Percentiles rank a stretch among this genome's conserved stretches.
Evolutionary conservation across 2,113 vertebrate species (phyloP).

Genomic region (Dinomys branickii): DNA sequence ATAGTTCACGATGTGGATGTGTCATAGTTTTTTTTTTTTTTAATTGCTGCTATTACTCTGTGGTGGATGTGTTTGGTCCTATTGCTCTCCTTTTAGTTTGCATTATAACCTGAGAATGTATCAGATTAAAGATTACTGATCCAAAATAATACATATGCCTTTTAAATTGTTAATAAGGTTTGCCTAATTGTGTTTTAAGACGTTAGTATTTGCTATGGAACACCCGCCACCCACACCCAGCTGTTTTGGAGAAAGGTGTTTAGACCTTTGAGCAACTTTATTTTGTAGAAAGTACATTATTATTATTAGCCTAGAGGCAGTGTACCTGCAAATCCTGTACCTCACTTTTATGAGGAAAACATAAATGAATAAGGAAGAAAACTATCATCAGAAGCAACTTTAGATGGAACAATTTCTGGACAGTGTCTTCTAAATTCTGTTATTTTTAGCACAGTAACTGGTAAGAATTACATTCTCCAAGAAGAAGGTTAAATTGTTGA

Average conservation of each 20-base stretch:
- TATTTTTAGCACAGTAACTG: slow-evolving; percentile 53
- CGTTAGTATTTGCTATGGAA: not conserved
- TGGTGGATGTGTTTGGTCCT: slow-evolving; percentile 2
- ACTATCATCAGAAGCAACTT: slow-evolving; percentile 42
- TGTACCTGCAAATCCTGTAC: not conserved
- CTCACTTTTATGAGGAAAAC: slow-evolving; percentile 32
- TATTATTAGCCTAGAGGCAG: not conserved
- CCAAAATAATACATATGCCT: not conserved
- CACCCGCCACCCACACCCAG: not conserved
- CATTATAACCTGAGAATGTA: slow-evolving; percentile 15
- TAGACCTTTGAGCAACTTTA: slow-evolving; percentile 22
- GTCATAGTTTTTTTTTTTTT: slow-evolving; percentile 23
- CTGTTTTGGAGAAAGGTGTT: not conserved
- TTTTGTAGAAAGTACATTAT: slow-evolving; percentile 46
- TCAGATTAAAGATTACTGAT: slow-evolving; percentile 2
- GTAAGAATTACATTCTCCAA: slow-evolving; percentile 20
- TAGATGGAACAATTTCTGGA: slow-evolving; percentile 30
- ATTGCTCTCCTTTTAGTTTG: not conserved
- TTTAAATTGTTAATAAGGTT: slow-evolving; percentile 14
- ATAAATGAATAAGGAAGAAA: slow-evolving; percentile 44
- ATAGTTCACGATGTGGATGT: not conserved
- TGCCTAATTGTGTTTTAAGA: slow-evolving; percentile 1
- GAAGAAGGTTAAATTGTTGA: slow-evolving; percentile 38
- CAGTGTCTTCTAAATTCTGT: not conserved
- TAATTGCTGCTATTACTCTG: not conserved